A percentile compares a stretch with the other conserved stretches of the same genome.
phyloP scores from a whole-genome alignment of 64 coral and sea anemone species.

The Porites australiensis region DNA sequence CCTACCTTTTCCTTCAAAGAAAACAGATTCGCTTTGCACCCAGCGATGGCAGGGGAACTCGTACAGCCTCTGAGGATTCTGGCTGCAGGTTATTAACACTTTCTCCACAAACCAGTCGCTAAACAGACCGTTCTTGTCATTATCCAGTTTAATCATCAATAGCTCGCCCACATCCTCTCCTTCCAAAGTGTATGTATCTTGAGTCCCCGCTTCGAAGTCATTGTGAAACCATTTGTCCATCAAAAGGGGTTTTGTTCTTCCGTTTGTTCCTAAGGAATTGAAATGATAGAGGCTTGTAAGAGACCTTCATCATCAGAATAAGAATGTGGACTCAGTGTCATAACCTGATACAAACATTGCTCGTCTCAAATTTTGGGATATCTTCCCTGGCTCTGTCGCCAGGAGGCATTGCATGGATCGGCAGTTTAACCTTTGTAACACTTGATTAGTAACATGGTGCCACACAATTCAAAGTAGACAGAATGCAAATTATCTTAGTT shows the following conservation, averaged over 20 bases:
- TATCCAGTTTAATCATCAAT: constrained; percentile 64
- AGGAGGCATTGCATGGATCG: too few species aligned
- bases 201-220: constrained; percentile 71
- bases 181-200: constrained; percentile 61
- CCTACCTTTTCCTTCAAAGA: constrained; percentile 68
- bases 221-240: constrained; percentile 75
- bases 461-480: too few species aligned
- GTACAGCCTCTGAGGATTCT: constrained; percentile 33
- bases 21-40: constrained; percentile 55
- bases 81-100: constrained; percentile 67
- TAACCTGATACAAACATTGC: too few species aligned
- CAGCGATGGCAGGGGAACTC: constrained; percentile 73
- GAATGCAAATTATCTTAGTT: too few species aligned
- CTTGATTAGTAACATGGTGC: too few species aligned
- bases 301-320: too few species aligned
- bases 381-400: too few species aligned
- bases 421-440: too few species aligned
- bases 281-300: not conserved
- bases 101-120: constrained; percentile 84
- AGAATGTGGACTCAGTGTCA: too few species aligned
- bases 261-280: constrained; percentile 40
- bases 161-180: constrained; percentile 70
- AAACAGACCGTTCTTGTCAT: constrained; percentile 25
- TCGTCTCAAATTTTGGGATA: too few species aligned
- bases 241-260: constrained; percentile 65